Evolutionary conservation across 2,888 invertebrate genomes (phyloP).

Genomic region (Ceraclea dissimilis): DNA sequence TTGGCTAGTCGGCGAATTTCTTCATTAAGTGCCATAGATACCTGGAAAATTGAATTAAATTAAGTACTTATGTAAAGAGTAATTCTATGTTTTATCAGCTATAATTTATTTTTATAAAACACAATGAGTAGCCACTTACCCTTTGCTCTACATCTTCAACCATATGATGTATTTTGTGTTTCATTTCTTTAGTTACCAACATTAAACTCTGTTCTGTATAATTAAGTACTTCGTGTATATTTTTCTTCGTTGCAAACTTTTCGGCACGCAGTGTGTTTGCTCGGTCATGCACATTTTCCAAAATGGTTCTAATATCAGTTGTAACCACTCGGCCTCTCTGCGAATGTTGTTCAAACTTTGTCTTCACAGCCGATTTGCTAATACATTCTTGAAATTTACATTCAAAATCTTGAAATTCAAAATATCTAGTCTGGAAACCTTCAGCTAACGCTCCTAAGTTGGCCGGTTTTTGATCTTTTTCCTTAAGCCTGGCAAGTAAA

Average conservation of each 20-base stretch:
- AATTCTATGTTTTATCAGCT: no score
- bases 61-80: not conserved
- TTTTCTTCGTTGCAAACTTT: conserved; percentile 58
- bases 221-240: conserved; percentile 73
- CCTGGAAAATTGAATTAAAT: conserved; percentile 36
- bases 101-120: no score
- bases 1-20: conserved; percentile 91
- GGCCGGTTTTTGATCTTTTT: conserved; percentile 40
- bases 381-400: conserved; percentile 97
- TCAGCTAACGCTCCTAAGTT: conserved; percentile 67
- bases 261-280: conserved; percentile 54
- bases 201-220: conserved; percentile 84
- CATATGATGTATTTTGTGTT: conserved; percentile 90
- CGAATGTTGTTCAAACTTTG: conserved; percentile 98
- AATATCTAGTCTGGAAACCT: conserved; percentile 88
- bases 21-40: conserved; percentile 88
- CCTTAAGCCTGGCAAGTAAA: conserved; percentile 54
- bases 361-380: conserved; percentile 94
- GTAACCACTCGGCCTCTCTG: conserved; percentile 87
- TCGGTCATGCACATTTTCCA: conserved; percentile 57
- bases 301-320: conserved; percentile 53
- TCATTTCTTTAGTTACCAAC: conserved; percentile 85
- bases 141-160: conserved; percentile 92
- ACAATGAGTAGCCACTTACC: conserved; percentile 34
- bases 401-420: conserved; percentile 99